Evolutionary conservation across 1,140 invertebrate species (phyloP).

Genomic region (Heterodera schachtii): DNA sequence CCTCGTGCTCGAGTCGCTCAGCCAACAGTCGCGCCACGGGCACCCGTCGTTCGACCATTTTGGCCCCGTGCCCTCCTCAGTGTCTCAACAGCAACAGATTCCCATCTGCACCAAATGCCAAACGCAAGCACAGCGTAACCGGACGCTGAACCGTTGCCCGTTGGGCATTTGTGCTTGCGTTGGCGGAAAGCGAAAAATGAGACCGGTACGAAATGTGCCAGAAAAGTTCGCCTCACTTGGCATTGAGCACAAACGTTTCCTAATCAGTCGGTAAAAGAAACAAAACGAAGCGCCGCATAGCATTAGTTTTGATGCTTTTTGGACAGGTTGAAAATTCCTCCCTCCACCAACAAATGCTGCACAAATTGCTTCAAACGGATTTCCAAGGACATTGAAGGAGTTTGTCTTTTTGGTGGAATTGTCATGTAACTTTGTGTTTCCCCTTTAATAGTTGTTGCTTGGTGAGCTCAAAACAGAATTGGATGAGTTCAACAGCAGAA

Average conservation of each 20-base stretch:
- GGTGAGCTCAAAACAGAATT: constrained; percentile 34
- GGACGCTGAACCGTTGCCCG: constrained; percentile 40
- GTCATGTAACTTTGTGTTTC: neutral
- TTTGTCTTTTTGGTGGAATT: neutral
- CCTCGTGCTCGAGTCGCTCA: constrained; percentile 29
- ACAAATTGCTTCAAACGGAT: constrained; percentile 40
- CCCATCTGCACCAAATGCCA: constrained; percentile 44
- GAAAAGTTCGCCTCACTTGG: constrained; percentile 34
- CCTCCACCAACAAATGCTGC: constrained; percentile 40
- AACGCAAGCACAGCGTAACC: constrained; percentile 14
- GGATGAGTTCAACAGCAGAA: constrained; percentile 25
- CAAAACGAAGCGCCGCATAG: neutral
- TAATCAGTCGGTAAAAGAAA: constrained; percentile 22
- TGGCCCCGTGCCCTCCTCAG: neutral
- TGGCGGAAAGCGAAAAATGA: constrained; percentile 41
- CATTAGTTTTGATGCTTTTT: neutral
- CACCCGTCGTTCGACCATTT: constrained; percentile 21
- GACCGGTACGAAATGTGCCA: constrained; percentile 38
- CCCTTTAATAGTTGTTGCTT: constrained; percentile 25
- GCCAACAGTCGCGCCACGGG: constrained; percentile 26
- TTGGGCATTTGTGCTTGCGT: constrained; percentile 37
- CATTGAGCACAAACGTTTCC: constrained; percentile 40
- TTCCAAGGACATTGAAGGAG: constrained; percentile 41
- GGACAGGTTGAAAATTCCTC: constrained; percentile 33
- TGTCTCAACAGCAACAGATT: constrained; percentile 26